Evolutionary conservation across 2,113 vertebrate species (phyloP).

Genomic region (Strix aluco): DNA sequence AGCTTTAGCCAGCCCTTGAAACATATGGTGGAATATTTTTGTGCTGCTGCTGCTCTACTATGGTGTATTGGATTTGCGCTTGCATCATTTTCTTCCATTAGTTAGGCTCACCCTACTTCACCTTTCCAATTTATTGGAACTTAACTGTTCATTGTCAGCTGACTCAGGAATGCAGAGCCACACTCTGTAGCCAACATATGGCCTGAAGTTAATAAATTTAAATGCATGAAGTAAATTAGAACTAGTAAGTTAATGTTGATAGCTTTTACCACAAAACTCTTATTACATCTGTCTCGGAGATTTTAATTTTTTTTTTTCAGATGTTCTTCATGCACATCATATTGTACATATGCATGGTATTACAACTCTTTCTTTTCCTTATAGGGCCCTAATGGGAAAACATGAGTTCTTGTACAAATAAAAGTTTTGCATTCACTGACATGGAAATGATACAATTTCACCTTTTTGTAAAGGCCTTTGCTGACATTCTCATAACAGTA

Average conservation of each 20-base stretch:
- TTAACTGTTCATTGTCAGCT: constrained; percentile 69
- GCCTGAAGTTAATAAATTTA: constrained; percentile 71
- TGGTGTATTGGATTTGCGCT: constrained; percentile 67
- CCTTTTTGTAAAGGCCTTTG: not conserved
- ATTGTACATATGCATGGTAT: not conserved
- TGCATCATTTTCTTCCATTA: constrained; percentile 74
- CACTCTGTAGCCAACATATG: constrained; percentile 51
- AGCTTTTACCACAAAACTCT: constrained; percentile 57
- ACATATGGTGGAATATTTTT: constrained; percentile 65
- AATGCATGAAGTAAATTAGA: constrained; percentile 75
- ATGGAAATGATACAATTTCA: constrained; percentile 7
- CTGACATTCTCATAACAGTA: not conserved
- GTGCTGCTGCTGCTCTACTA: constrained; percentile 40
- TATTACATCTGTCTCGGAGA: constrained; percentile 55
- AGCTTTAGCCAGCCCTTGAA: constrained; percentile 42
- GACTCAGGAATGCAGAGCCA: constrained; percentile 71
- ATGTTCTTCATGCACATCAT: constrained; percentile 55
- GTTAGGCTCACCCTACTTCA: constrained; percentile 73
- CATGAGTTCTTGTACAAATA: constrained; percentile 42
- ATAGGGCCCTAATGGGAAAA: constrained; percentile 46
- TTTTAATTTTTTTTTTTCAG: constrained; percentile 63
- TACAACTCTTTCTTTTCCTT: not conserved
- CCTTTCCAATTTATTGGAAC: constrained; percentile 72
- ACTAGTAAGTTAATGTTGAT: constrained; percentile 65
- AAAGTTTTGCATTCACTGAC: constrained; percentile 8